These are phyloP conservation scores for Pantala flavescens DNA, from an alignment of 1,140 invertebrate genomes.

Conservation along the genomic window DNA sequence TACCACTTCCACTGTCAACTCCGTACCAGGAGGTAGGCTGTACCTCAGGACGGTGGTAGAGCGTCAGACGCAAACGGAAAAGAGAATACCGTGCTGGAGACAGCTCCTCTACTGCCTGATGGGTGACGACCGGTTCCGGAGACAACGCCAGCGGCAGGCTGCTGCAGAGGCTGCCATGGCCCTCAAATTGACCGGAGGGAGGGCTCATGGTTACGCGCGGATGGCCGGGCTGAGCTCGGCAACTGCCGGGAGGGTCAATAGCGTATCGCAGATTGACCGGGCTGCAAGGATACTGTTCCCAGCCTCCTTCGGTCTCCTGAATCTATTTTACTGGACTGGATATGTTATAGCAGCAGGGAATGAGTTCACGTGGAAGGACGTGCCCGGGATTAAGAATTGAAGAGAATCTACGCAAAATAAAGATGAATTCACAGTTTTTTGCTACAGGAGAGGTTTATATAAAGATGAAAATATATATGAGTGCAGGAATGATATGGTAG, in stretches of 20 bases:
- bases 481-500: too few species aligned
- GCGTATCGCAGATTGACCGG: slow-evolving; percentile 77
- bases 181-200: slow-evolving; percentile 58
- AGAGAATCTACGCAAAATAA: not conserved
- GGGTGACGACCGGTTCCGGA: slow-evolving; percentile 64
- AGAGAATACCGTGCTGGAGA: slow-evolving; percentile 55
- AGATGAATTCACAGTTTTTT: too few species aligned
- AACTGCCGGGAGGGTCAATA: slow-evolving; percentile 57
- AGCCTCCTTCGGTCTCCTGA: slow-evolving; percentile 70
- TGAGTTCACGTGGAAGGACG: slow-evolving; percentile 61
- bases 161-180: slow-evolving; percentile 25
- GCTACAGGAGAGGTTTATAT: not conserved
- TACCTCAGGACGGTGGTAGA: slow-evolving; percentile 39
- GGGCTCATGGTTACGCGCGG: not conserved
- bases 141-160: slow-evolving; percentile 55
- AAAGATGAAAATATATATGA: not conserved
- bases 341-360: slow-evolving; percentile 40
- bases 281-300: slow-evolving; percentile 78
- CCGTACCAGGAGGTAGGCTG: not conserved
- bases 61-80: slow-evolving; percentile 69
- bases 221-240: slow-evolving; percentile 22
- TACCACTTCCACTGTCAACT: not conserved
- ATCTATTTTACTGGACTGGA: slow-evolving; percentile 77
- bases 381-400: slow-evolving; percentile 25
- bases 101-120: slow-evolving; percentile 70